Percentiles rank a stretch among this genome's conserved stretches.
Conservation (phyloP, 2,888 invertebrate genomes). For the Synergus umbraculus region DNA sequence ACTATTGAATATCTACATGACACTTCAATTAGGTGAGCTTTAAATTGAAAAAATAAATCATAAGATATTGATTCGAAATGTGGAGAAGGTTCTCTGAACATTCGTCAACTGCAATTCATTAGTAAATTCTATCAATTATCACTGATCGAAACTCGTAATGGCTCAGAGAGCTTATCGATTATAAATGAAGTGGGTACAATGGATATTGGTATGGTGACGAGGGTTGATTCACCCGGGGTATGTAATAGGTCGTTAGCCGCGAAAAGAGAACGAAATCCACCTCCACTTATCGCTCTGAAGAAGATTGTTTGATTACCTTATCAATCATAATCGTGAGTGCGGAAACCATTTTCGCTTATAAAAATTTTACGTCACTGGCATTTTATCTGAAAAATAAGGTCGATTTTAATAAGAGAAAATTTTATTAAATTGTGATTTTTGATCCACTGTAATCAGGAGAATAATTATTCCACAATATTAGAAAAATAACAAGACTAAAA, state of each 20-base stretch:
- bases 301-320: background rate
- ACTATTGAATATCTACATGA: background rate
- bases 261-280: constrained; percentile 57
- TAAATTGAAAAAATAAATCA: background rate
- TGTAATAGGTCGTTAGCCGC: constrained; percentile 63
- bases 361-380: background rate
- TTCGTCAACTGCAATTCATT: constrained; percentile 50
- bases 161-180: constrained; percentile 64
- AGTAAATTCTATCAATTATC: constrained; percentile 61
- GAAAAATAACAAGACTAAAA: too few species aligned
- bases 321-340: background rate
- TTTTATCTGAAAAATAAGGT: background rate
- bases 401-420: background rate
- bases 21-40: background rate
- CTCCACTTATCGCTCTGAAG: background rate
- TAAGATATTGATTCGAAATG: background rate
- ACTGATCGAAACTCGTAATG: constrained; percentile 56
- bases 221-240: constrained; percentile 46
- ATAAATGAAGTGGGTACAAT: constrained; percentile 61
- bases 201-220: constrained; percentile 53
- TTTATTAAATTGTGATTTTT: background rate
- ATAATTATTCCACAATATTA: too few species aligned
- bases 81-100: background rate
- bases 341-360: background rate
- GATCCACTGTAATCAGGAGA: too few species aligned